Evolutionary conservation across 2,797 vertebrate genomes (phyloP), one percentile per base, ranked within the genome.

Genomic region (Periparus ater): DNA sequence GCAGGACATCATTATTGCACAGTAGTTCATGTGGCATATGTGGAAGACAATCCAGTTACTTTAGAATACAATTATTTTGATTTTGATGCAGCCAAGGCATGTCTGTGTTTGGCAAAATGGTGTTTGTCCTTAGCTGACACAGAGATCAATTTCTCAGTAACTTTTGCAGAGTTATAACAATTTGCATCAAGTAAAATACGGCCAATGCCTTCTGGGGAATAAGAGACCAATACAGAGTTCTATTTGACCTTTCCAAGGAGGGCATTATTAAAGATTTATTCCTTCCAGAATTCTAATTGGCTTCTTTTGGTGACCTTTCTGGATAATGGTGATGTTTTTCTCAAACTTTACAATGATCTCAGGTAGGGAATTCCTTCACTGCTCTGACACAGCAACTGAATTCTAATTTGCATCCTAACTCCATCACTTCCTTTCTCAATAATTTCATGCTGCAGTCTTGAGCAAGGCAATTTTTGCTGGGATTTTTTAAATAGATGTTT

Each of bases 261-360:
- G 63, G 53, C 50, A 88, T 89, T 84, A 90, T 90, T 78, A 86
- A 95, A 95, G 91, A 94, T 95, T 91, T 92, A 93, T 86, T 89
- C 66, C 48, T 73, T 91, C 79, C 85, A 91, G 82, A 93, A 81
- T 91, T 91, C 66, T 96, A 91, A 94, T 74, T 88, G 55, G 66
- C 78, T 88, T 78, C 85, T 92, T 86, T 67, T 84, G 38, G 70
- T 96, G 95, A 96, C 94, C 87, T 94, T 95, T 96, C 73, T 91
- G 66, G 87, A 40, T 94, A 92, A 91, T 22, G 51, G 76, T 60
- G 29, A 80, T 91, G 79, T 85, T 91, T 85, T 88, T 84, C 87
- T 88, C 91, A 89, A 47, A 88, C 51, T 93, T 94, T 86, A 89
- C 89, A 91, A 29, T 30, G 51, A n/a, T 94, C 51, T 94, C 73